These are phyloP conservation scores for Todiramphus chloris DNA, from an alignment of 2,113 vertebrate genomes.

Conservation along the genomic window DNA sequence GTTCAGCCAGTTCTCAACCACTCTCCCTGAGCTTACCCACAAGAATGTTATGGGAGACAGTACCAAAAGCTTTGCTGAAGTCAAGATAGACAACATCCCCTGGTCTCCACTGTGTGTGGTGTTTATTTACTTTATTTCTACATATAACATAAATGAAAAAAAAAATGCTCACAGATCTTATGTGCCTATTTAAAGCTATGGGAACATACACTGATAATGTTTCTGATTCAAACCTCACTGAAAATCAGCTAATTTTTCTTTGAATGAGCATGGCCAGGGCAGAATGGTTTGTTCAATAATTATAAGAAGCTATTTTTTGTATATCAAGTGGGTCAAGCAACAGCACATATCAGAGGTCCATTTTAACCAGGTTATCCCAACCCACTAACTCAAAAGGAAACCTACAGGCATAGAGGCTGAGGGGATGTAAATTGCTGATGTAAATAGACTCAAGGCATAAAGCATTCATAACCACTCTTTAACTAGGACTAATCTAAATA, in stretches of 20 bases:
- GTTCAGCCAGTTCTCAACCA: too few relatives aligned
- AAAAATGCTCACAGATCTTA: background rate
- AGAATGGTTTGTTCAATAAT: background rate
- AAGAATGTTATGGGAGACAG: too few relatives aligned
- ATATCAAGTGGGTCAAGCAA: background rate
- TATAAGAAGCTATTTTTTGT: background rate
- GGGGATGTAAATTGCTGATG: background rate
- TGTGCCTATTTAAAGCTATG: background rate
- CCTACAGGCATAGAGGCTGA: background rate
- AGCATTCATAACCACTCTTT: background rate
- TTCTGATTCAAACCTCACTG: background rate
- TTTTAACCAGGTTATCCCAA: background rate
- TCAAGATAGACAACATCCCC: too few relatives aligned
- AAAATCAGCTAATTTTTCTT: background rate
- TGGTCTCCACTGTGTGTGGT: background rate
- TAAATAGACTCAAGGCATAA: background rate
- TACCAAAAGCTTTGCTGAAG: too few relatives aligned
- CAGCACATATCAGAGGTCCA: background rate
- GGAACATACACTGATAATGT: background rate
- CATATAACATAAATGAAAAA: background rate
- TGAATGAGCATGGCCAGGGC: background rate
- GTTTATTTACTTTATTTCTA: background rate
- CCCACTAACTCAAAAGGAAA: background rate
- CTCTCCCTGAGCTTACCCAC: too few relatives aligned
- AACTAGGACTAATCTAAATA: background rate